Conservation (phyloP, 2,797 vertebrate species). For the Sebastes itinus region DNA sequence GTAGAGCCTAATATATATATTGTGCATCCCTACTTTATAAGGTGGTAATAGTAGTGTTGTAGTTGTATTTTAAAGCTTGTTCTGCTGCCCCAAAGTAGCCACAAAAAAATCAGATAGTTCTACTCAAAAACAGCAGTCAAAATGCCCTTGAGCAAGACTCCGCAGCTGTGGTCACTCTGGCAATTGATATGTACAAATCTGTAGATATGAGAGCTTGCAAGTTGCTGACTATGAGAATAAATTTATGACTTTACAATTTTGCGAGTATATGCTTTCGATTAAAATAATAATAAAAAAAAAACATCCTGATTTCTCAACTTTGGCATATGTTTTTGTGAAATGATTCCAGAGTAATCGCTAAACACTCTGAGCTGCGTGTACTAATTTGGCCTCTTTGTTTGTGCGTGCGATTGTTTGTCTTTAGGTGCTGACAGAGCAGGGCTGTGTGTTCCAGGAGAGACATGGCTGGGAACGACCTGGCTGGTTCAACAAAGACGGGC, state of each 20-base stretch:
- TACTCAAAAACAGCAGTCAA: background rate
- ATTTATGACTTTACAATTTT: background rate
- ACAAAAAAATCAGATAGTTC: background rate
- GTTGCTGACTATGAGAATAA: background rate
- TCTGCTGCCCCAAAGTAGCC: background rate
- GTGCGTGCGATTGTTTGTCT: conserved; percentile 12
- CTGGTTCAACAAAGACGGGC: conserved; percentile 87
- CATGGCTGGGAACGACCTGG: conserved; percentile 97
- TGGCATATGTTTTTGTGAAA: background rate
- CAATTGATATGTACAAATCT: background rate
- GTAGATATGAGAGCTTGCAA: background rate
- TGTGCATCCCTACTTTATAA: background rate
- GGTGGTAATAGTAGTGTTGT: background rate
- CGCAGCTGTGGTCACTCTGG: background rate
- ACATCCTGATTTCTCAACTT: background rate
- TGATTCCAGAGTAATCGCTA: background rate
- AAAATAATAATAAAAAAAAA: background rate
- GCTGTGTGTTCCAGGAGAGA: conserved; percentile 95
- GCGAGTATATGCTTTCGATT: background rate
- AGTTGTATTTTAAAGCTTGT: background rate
- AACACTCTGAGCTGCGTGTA: background rate
- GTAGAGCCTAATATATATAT: too few relatives aligned
- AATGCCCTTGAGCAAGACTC: background rate
- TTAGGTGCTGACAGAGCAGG: conserved; percentile 90
- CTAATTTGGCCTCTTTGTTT: background rate